Percentiles rank a stretch among this genome's conserved stretches.
Evolutionary conservation across 1,140 invertebrate genomes (phyloP).

Genomic region (Drosophila persimilis): DNA sequence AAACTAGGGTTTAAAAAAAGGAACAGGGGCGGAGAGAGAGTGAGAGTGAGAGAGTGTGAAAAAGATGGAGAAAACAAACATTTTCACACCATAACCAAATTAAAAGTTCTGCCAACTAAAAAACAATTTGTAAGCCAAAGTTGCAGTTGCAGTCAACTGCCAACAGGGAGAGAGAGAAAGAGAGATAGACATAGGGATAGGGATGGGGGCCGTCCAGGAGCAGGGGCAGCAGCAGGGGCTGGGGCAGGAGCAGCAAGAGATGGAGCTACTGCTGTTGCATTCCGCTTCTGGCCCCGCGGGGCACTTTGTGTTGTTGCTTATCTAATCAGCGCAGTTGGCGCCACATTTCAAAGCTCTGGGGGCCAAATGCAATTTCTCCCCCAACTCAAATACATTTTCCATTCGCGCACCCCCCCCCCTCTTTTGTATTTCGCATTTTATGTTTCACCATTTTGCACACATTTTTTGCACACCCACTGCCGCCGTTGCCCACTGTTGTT

Average conservation of each 20-base stretch:
- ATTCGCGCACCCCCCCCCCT: no score
- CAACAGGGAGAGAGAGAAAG: neutral
- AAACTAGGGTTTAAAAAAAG: slow-evolving; percentile 37
- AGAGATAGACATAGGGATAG: no score
- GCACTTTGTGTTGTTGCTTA: slow-evolving; percentile 57
- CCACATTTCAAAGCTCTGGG: slow-evolving; percentile 57
- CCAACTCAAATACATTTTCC: neutral
- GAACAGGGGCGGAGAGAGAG: neutral
- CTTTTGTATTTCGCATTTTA: slow-evolving; percentile 27
- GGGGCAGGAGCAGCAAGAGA: no score
- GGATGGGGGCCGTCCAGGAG: no score
- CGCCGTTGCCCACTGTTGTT: slow-evolving; percentile 1
- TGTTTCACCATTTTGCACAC: slow-evolving; percentile 1
- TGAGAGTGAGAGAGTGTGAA: neutral
- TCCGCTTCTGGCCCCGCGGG: slow-evolving; percentile 19
- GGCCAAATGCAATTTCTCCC: slow-evolving; percentile 49
- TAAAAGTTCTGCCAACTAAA: slow-evolving; percentile 76
- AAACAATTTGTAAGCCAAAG: slow-evolving; percentile 79
- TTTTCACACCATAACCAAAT: slow-evolving; percentile 79
- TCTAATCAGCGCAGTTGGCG: slow-evolving; percentile 72
- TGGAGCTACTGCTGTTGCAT: no score
- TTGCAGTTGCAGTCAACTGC: slow-evolving; percentile 57
- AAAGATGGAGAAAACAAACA: slow-evolving; percentile 53
- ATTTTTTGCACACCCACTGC: neutral
- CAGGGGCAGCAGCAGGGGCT: no score